Base-by-base conservation (phyloP, 2,888 invertebrate genomes). In the Diarsia dahlii region DNA sequence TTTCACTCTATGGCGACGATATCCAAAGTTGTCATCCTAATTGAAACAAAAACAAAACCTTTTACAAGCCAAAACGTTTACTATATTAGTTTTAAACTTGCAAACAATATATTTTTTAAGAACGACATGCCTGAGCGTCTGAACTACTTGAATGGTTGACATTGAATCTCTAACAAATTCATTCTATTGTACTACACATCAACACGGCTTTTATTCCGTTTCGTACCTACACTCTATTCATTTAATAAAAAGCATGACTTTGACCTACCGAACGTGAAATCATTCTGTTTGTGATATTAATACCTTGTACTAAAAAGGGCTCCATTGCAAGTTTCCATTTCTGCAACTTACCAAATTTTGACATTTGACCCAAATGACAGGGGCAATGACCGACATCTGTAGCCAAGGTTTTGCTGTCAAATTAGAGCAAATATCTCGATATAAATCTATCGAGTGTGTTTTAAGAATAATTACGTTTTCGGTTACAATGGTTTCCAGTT, bases 291-390 rank as follows among this genome's bases (percentile, higher is more conserved):
- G 62, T 76, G 39, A 28, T 70, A 56, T n/a, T 20, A 65, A 20
- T 76, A 76, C 86, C 88, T 88, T 88, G 84, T 68, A 68, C 76
- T 28, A 76, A 50, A 45, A 87, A 77, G 77, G 80, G 86, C 82
- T 74, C 0, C 50, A 45, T n/a, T 80, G 13, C 9, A 46, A 58
- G 48, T 54, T 54, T 60, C 13, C 60, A 56, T 69, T 52, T n/a
- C 28, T 54, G 60, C 45, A 13, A 63, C n/a, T 18, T 23, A 58
- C 28, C 4, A 70, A 60, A 63, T 63, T 84, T 74, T 74, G 75
- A 58, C 52, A 67, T 82, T 71, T 63, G 77, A 66, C 82, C 66
- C 45, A 71, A 84, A 58, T 81, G 20, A 12, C 13, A n/a, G 45
- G 85, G 20, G 78, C 74, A 60, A 65, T 82, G 81, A 70, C 76